Base-by-base conservation (phyloP, 2,888 invertebrate species). In the Drosophila nigricruria region DNA sequence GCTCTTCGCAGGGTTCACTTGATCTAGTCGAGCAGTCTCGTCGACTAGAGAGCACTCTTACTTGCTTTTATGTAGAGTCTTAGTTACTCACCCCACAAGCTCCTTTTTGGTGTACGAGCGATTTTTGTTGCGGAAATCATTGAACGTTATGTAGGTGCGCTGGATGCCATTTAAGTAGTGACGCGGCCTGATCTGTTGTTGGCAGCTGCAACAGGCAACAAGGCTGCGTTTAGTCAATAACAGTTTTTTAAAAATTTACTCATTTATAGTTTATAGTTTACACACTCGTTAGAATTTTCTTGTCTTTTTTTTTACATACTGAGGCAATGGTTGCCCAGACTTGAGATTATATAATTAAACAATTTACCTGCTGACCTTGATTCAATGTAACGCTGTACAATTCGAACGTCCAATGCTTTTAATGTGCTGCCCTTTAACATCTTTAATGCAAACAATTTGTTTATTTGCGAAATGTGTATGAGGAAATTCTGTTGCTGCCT, bases 71-170 rank as follows among this genome's bases (percentile, higher is more conserved):
- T n/a, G n/a, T n/a, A n/a, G n/a, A n/a, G n/a, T n/a, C 34, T 1
- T 3, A 9, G 0, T 1, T 5, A 93, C 94, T 94, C 93, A 96
- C 96, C 96, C 96, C 73, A 96, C 94, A 68, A 97, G 92, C 92
- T 96, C 96, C 88, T 96, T 94, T 71, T 96, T 96, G 87, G 94
- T 94, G 89, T 96, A 96, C 88, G 95, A 95, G 85, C 95, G 95
- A 65, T 94, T 95, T 78, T 93, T 93, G 66, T 92, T 94, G 59
- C 93, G 91, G n/a, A 91, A 65, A 64, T 90, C 90, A 57, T 81
- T 85, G 56, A 92, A 89, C 25, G 91, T 89, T 71, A 92, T 88
- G 56, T 81, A 90, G 50, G 86, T 79, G 25, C 91, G 86, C 34
- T 83, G 81, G 14, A 79, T 73, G 56, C 70, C 73, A 61, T 60